Evolutionary conservation across 2,113 vertebrate genomes (phyloP), one percentile per base, ranked within the genome.

Genomic region (Gallinago paraguaiae): DNA sequence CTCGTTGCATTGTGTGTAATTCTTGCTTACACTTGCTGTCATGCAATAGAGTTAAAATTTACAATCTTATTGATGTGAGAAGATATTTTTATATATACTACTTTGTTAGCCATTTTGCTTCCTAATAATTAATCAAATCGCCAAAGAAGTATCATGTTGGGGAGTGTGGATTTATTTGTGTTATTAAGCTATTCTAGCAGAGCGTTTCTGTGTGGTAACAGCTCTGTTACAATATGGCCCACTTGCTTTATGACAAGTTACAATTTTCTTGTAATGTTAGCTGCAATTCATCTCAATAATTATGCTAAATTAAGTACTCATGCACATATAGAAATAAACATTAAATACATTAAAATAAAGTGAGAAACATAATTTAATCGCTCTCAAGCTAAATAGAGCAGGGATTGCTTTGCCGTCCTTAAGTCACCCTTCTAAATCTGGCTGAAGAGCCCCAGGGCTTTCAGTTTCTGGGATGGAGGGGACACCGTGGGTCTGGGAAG

Each of bases 231-330:
- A 98, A 97, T 97, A 96, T 90, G 91, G 94, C 75, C 94, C 95
- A 96, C 97, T 98, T 97, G 88, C 96, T 98, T 97, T 97, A 97
- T 97, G 97, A 98, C 98, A 98, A 97, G 98, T 98, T 98, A 94
- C 97, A 98, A 98, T 98, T 98, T 98, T 98, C 98, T 97, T 98
- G 97, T 98, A 98, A 97, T 89, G 93, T 97, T 97, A 97, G 80
- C 96, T 97, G 96, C 93, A 93, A 97, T 97, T 98, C 96, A 95
- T 98, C 98, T 98, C 95, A 97, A 97, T 98, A 98, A 98, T 98
- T 98, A 98, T 72, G 90, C 96, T 97, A 97, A 98, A 98, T 98
- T 98, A 98, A 98, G 88, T 97, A 95, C 92, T 95, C 95, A 57
- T 96, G 88, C 85, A 97, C 90, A 96, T 97, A 97, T 87, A 98